Evolutionary conservation across 2,113 vertebrate genomes (phyloP), one percentile per base, ranked within the genome.

Genomic region (Gnathonemus longibarbis): DNA sequence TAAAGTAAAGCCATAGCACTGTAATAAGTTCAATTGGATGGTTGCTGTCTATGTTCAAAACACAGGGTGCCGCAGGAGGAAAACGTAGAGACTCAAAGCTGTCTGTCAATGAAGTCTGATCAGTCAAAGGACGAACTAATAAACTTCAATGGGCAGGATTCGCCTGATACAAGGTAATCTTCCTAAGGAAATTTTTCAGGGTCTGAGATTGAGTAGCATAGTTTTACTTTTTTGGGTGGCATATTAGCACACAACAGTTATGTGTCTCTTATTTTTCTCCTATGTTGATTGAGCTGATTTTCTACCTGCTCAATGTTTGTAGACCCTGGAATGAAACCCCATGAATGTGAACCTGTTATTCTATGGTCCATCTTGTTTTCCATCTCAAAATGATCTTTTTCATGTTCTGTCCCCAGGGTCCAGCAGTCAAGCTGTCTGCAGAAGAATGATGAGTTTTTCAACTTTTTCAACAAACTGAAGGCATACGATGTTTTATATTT

Each of bases 81-180:
- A 13, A 46, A 35, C 7, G 3, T 45, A 5, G 19, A 35, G 17
- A 66, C 70, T 3, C 52, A 13, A 42, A 88, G 62, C 88, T 42
- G 17, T 66, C 80, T 87, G 83, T 91, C 66, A 10, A 21, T 87
- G 45, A 46, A 66, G 83, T 83, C 58, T 11, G 66, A 89, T 74
- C 17, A 9, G 31, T 90, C 80, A 31, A 42, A 77, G 58, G 56
- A 62, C 5, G n/a, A n/a, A n/a, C n/a, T n/a, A 46, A 46, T 42
- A 24, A 27, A 48, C 56, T 45, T 89, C 87, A 89, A 74, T 49
- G 35, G 10, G 13, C 5, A 58, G 53, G 53, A 21, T 0, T 21
- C 19, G 1, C 19, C 19, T 24, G 53, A 58, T 58, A 58, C 1
- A 58, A 58, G 53, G 53, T 58, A 24, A 8, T 7, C 19, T 7